A percentile compares a stretch with the other conserved stretches of the same genome.
These are phyloP conservation scores for Plagodis dolabraria DNA, from an alignment of 2,888 invertebrate species.

Conservation along the genomic window DNA sequence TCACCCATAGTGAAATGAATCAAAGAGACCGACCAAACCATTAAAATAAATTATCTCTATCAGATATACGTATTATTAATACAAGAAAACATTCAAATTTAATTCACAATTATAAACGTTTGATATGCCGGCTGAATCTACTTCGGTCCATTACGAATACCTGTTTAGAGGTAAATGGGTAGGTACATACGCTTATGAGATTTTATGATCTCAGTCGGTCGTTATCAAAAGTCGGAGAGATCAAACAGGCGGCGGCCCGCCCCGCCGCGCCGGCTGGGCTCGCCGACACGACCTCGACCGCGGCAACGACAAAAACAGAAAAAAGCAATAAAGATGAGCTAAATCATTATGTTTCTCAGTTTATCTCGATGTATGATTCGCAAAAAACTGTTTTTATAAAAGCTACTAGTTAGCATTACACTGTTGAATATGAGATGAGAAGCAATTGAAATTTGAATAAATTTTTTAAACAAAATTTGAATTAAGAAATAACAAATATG, in stretches of 20 bases:
- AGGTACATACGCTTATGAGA: constrained; percentile 51
- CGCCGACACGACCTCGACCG: constrained; percentile 46
- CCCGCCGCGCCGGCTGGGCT: constrained; percentile 45
- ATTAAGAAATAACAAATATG: no score
- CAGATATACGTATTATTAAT: constrained; percentile 8
- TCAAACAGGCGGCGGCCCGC: constrained; percentile 46
- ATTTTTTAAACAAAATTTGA: no score
- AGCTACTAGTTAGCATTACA: constrained; percentile 1
- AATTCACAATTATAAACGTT: constrained; percentile 30
- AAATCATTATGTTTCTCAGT: constrained; percentile 43
- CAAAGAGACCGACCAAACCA: constrained; percentile 21
- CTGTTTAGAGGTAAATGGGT: constrained; percentile 45
- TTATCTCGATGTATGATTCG: constrained; percentile 20
- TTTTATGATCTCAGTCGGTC: constrained; percentile 57
- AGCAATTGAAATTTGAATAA: no score
- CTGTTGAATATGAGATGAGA: no score
- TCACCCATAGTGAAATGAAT: constrained; percentile 7
- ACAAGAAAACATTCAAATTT: constrained; percentile 16
- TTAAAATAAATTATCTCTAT: constrained; percentile 16
- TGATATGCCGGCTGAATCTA: constrained; percentile 30
- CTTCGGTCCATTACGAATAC: constrained; percentile 37
- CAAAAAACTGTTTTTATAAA: constrained; percentile 17
- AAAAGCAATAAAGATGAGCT: constrained; percentile 45
- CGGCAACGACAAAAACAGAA: constrained; percentile 48
- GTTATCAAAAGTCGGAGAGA: constrained; percentile 59